Evolutionary conservation across 2,888 invertebrate species (phyloP).

Genomic region (Caenorhabditis parvicauda): DNA sequence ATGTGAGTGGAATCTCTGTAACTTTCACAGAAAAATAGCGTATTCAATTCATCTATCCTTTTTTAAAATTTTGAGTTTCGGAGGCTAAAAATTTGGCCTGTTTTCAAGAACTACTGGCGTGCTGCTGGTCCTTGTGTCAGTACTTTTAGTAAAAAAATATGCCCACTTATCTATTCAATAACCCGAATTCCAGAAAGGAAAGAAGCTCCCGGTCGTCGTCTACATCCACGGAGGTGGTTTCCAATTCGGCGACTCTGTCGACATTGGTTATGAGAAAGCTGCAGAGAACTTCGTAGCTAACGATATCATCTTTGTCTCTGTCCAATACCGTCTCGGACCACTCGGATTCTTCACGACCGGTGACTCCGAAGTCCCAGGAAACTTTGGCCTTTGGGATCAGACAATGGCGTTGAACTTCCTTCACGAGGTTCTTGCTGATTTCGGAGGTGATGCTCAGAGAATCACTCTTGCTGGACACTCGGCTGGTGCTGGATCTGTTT

Average conservation of each 20-base stretch:
- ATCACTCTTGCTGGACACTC: constrained; percentile 44
- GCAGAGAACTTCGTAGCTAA: constrained; percentile 37
- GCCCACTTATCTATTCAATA: not conserved
- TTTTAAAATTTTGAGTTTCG: not conserved
- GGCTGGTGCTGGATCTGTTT: constrained; percentile 37
- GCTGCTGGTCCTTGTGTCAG: no score
- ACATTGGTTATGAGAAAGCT: constrained; percentile 35
- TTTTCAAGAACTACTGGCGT: constrained; percentile 10
- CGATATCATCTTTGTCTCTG: constrained; percentile 43
- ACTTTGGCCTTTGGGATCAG: constrained; percentile 47
- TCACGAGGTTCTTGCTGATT: constrained; percentile 41
- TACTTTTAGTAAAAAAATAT: no score
- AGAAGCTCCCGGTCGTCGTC: constrained; percentile 36
- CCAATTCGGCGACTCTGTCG: constrained; percentile 34
- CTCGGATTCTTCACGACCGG: constrained; percentile 48
- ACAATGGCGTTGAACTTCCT: constrained; percentile 41
- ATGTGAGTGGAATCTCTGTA: constrained; percentile 4
- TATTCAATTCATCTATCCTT: not conserved
- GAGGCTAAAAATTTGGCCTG: not conserved
- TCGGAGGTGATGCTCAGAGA: constrained; percentile 40
- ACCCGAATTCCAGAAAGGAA: constrained; percentile 15
- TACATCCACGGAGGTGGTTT: constrained; percentile 47
- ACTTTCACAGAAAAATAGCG: not conserved
- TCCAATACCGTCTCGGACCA: constrained; percentile 44
- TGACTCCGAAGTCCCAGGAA: constrained; percentile 37